Evolutionary conservation across 2,113 vertebrate species (phyloP).

Genomic region (Orthonyx spaldingii): DNA sequence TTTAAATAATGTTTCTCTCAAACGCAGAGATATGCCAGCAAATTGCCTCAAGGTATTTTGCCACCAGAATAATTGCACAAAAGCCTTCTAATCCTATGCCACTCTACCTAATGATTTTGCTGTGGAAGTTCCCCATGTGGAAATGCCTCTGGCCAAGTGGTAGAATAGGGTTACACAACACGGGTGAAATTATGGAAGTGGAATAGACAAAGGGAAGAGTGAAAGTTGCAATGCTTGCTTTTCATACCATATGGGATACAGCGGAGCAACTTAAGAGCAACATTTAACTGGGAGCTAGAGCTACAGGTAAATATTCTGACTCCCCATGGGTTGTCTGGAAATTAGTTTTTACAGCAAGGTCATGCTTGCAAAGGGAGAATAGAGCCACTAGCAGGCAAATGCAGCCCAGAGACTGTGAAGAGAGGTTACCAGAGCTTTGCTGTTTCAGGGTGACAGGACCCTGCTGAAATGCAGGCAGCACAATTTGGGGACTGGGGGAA

Average conservation of each 20-base stretch:
- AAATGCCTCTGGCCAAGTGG: background rate
- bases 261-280: background rate
- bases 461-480: background rate
- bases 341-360: background rate
- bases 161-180: background rate
- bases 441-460: background rate
- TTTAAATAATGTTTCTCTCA: background rate
- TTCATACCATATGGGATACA: background rate
- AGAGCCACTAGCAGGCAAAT: constrained; percentile 3
- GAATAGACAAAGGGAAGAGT: background rate
- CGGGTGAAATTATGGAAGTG: background rate
- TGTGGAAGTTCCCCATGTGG: background rate
- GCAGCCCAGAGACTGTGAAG: background rate
- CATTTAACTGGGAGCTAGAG: background rate
- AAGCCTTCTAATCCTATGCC: background rate
- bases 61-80: background rate
- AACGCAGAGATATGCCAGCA: background rate
- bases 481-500: background rate
- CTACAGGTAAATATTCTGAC: background rate
- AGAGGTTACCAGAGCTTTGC: background rate
- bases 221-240: background rate
- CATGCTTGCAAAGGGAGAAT: background rate
- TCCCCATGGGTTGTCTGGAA: background rate
- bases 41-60: background rate
- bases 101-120: background rate